Evolutionary conservation across 2,113 vertebrate genomes (phyloP).

Genomic region (Neotoma lepida): DNA sequence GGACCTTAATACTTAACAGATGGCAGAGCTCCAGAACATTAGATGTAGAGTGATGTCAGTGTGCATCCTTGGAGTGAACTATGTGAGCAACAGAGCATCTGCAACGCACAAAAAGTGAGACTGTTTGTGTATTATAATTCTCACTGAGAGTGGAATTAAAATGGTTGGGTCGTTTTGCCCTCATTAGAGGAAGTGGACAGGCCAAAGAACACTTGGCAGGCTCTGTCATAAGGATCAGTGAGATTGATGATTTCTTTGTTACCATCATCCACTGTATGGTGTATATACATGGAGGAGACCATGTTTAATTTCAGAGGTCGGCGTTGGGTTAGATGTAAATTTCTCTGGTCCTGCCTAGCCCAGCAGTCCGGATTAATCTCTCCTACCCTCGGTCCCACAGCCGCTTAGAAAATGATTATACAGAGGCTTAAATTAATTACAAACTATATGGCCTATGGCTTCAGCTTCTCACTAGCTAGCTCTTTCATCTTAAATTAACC

Average conservation of each 20-base stretch:
- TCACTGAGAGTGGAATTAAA: neutral
- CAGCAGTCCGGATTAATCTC: too few species aligned
- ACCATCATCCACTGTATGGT: neutral
- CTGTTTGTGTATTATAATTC: neutral
- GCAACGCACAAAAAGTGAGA: neutral
- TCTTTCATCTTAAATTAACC: too few species aligned
- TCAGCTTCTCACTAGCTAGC: too few species aligned
- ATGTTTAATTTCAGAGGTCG: neutral
- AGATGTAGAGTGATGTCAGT: neutral
- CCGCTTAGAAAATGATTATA: too few species aligned
- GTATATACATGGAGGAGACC: neutral
- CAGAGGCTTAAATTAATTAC: too few species aligned
- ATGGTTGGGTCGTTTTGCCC: neutral
- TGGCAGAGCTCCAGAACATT: neutral
- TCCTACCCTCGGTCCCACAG: too few species aligned
- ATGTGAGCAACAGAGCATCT: neutral
- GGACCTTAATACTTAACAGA: neutral
- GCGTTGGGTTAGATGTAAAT: too few species aligned
- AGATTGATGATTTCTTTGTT: neutral
- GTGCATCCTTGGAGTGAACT: neutral
- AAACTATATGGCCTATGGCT: too few species aligned
- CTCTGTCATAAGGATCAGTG: neutral
- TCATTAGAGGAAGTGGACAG: neutral
- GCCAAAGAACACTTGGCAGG: neutral
- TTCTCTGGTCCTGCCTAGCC: too few species aligned